Base-by-base conservation (phyloP, 2,888 invertebrate genomes). In the Tethea ocularis region DNA sequence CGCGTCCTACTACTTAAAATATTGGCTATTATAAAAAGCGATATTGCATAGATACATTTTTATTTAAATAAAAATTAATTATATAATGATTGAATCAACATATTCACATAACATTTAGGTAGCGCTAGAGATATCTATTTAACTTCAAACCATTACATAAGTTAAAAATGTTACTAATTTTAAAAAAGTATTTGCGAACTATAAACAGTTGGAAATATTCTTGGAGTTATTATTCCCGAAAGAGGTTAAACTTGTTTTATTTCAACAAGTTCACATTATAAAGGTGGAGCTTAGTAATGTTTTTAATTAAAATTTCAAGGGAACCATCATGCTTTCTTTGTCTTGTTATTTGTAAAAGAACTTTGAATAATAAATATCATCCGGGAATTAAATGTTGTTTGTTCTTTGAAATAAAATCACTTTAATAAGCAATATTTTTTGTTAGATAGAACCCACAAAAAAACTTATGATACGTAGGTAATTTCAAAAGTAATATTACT, bases 251-350 rank as follows among this genome's bases (percentile, higher is more conserved):
- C 33, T 52, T 10, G 36, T 36, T 11, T 36, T 54, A 26, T 36
- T 54, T 54, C 11, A 33, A 54, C 22, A 33, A 22, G 20, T 36
- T 26, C 54, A 13, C 33, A 33, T 2, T 53, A 33, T 53, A 54
- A 22, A 33, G 33, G 22, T 6, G 7, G 36, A 33, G 54, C 36
- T 54, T 54, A 33, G 33, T 20, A 13, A 54, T 36, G 33, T 36
- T 20, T 53, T 54, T 54, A 54, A 54, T 54, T 54, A 54, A 54
- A 54, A 54, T 54, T 36, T 54, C 33, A 54, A 54, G 54, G 54
- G 22, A 54, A 20, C 54, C 33, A 17, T 54, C 54, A 54, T 33
- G 22, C 54, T 36, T 54, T 33, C 33, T 33, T 20, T 41, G 29
- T 53, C 29, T 53, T 33, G 29, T 15, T 53, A 53, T 53, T 53